A percentile compares a stretch with the other conserved stretches of the same genome.
phyloP scores from a whole-genome alignment of 2,797 vertebrate species.

The Columba guinea region DNA sequence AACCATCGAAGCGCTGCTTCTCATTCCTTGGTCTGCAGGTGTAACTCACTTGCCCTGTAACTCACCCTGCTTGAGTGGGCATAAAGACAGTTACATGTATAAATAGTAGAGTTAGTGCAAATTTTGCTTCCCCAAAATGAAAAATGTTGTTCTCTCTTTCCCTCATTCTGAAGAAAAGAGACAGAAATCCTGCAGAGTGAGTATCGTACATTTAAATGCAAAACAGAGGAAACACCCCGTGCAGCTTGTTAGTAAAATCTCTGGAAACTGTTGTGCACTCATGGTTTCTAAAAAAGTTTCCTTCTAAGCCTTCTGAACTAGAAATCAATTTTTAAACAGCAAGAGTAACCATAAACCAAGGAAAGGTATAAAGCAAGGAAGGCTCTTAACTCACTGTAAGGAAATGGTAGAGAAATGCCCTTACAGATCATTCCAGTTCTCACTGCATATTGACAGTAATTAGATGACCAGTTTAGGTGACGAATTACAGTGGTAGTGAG shows the following conservation, averaged over 20 bases:
- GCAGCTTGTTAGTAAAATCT: background rate
- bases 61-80: background rate
- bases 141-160: background rate
- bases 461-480: background rate
- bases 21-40: accelerated
- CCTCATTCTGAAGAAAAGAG: background rate
- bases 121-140: background rate
- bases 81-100: background rate
- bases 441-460: background rate
- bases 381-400: background rate
- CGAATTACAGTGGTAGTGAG: background rate
- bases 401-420: background rate
- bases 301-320: background rate
- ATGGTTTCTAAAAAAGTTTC: background rate
- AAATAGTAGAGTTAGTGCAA: background rate
- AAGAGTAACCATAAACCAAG: background rate
- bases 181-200: background rate
- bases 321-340: background rate
- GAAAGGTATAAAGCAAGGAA: background rate
- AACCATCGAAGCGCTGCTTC: background rate
- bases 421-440: background rate
- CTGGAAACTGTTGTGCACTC: background rate
- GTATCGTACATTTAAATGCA: background rate
- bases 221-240: background rate
- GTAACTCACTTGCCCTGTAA: background rate